These are phyloP conservation scores for Dasyornis broadbenti DNA, from an alignment of 2,113 vertebrate genomes.

Conservation along the genomic window DNA sequence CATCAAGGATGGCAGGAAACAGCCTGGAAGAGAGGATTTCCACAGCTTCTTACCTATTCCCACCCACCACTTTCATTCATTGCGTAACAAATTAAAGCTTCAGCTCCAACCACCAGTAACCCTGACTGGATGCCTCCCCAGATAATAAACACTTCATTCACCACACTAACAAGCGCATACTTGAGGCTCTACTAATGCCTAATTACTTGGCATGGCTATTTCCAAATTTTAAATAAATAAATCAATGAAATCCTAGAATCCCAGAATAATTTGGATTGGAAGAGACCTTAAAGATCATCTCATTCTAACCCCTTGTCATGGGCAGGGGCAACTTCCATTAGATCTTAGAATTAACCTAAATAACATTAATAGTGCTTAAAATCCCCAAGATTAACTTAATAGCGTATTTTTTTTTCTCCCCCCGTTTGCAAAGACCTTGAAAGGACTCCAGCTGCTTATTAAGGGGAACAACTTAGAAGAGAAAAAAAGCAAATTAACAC, in stretches of 20 bases:
- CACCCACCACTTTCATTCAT: background rate
- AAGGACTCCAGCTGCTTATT: conserved; percentile 15
- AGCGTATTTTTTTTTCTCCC: background rate
- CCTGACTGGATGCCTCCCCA: background rate
- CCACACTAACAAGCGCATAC: background rate
- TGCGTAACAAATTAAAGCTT: background rate
- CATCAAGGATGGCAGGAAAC: background rate
- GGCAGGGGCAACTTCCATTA: background rate
- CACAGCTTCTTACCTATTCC: background rate
- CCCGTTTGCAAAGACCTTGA: background rate
- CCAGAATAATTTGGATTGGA: background rate
- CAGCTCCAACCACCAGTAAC: background rate
- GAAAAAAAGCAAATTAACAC: background rate
- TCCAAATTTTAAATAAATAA: background rate
- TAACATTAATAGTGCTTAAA: background rate
- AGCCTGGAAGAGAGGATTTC: background rate
- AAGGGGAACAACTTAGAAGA: background rate
- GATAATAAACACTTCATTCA: background rate
- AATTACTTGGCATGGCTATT: background rate
- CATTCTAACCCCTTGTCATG: fast-evolving
- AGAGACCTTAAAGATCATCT: background rate
- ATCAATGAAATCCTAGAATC: background rate
- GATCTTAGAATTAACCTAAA: background rate
- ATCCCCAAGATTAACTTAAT: background rate
- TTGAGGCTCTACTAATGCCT: background rate